phyloP scores from a whole-genome alignment of 2,888 invertebrate species.

The Eurytoma californica region DNA sequence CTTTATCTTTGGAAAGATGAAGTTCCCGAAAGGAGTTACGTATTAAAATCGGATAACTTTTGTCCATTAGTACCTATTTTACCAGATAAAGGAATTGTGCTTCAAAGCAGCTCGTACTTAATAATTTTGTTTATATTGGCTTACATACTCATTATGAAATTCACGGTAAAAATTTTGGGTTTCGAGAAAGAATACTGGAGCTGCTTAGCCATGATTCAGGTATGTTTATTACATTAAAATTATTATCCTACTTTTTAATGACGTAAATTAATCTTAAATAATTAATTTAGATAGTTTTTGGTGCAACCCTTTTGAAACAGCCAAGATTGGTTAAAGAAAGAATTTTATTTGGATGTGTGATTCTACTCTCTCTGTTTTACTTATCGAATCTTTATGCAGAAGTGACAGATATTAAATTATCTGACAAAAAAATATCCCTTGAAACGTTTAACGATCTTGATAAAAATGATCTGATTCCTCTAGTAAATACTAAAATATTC shows the following conservation, averaged over 20 bases:
- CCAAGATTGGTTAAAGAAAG: conserved; percentile 48
- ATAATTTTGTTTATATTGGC: conserved; percentile 23
- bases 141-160: conserved; percentile 36
- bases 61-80: conserved; percentile 57
- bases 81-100: not conserved
- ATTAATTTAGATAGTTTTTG: conserved; percentile 45
- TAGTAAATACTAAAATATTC: conserved; percentile 27
- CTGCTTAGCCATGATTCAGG: conserved; percentile 19
- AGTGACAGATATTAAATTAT: conserved; percentile 50
- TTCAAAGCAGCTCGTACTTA: not conserved
- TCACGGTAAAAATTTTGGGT: conserved; percentile 23
- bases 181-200: conserved; percentile 51
- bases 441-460: conserved; percentile 53
- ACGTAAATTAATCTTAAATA: not conserved
- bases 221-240: not conserved
- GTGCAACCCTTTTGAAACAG: conserved; percentile 19
- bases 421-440: conserved; percentile 35
- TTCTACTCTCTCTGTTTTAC: conserved; percentile 52
- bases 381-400: conserved; percentile 52
- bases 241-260: not conserved
- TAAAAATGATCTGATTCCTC: conserved; percentile 46
- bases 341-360: conserved; percentile 49
- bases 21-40: conserved; percentile 20
- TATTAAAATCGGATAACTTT: conserved; percentile 29
- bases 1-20: conserved; percentile 24